These are phyloP conservation scores for Delia radicum DNA, from an alignment of 1,140 invertebrate species.

Conservation along the genomic window DNA sequence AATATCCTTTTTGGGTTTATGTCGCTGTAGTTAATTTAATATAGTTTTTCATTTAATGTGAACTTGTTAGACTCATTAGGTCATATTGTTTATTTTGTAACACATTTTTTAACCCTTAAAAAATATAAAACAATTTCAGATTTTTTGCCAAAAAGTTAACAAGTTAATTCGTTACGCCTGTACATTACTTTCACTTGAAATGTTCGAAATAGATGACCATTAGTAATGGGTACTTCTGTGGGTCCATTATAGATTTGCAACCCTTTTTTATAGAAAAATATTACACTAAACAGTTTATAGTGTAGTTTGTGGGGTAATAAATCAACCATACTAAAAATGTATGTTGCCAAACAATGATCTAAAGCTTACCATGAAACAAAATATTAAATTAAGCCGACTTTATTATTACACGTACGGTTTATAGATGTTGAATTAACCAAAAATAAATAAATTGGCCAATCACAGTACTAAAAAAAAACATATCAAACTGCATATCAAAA, in stretches of 20 bases:
- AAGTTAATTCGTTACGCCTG: slow-evolving; percentile 22
- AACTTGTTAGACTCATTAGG: slow-evolving; percentile 14
- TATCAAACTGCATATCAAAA: too few species aligned
- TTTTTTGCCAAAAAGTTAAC: slow-evolving; percentile 7
- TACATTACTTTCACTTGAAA: slow-evolving; percentile 4
- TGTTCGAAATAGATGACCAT: background rate
- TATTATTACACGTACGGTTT: too few species aligned
- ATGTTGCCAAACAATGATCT: too few species aligned
- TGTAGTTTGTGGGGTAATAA: background rate
- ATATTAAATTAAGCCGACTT: too few species aligned
- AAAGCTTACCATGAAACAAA: too few species aligned
- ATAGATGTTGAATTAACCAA: too few species aligned
- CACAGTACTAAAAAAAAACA: too few species aligned
- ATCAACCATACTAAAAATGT: background rate
- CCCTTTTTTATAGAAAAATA: too few species aligned
- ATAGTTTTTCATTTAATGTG: background rate
- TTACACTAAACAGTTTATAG: background rate
- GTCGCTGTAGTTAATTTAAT: background rate
- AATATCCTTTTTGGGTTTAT: background rate
- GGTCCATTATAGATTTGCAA: slow-evolving; percentile 7
- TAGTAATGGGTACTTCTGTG: slow-evolving; percentile 10
- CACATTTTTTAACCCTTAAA: background rate
- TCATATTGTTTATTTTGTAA: slow-evolving; percentile 1
- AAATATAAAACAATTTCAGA: background rate
- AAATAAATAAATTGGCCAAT: too few species aligned